Evolutionary conservation across 2,113 vertebrate genomes (phyloP).

Genomic region (Myxocyprinus asiaticus): DNA sequence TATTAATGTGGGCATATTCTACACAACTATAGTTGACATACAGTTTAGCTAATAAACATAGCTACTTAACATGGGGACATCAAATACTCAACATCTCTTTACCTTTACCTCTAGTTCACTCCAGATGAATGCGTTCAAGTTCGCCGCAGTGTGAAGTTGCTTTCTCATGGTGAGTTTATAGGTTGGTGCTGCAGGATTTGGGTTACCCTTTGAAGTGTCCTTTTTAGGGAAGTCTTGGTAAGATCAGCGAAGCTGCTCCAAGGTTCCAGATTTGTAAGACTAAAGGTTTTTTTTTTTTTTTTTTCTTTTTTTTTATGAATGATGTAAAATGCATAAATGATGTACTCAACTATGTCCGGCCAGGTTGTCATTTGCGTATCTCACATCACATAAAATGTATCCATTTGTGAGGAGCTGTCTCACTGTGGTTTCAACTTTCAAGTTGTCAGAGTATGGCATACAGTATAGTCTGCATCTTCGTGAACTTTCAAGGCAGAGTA

Average conservation of each 20-base stretch:
- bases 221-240: slow-evolving; percentile 61
- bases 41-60: no score
- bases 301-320: slow-evolving; percentile 9
- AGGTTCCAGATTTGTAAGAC: slow-evolving; percentile 30
- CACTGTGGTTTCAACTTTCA: neutral
- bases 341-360: neutral
- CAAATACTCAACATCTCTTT: neutral
- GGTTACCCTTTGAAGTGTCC: slow-evolving; percentile 70
- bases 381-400: slow-evolving; percentile 5
- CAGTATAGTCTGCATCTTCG: slow-evolving; percentile 9
- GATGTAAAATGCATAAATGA: no score
- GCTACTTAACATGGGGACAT: neutral
- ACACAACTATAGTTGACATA: no score
- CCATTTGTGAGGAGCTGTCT: slow-evolving; percentile 4
- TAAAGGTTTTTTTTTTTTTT: slow-evolving; percentile 13
- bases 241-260: slow-evolving; percentile 35
- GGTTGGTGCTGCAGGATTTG: slow-evolving; percentile 36
- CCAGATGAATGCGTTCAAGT: neutral
- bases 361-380: neutral
- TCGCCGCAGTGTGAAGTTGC: neutral
- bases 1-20: no score
- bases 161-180: slow-evolving; percentile 17
- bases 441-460: slow-evolving; percentile 14
- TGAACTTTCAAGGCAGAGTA: neutral
- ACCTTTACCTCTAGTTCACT: neutral